phyloP scores from a whole-genome alignment of 1,140 invertebrate species.

The Rhysida immarginata region DNA sequence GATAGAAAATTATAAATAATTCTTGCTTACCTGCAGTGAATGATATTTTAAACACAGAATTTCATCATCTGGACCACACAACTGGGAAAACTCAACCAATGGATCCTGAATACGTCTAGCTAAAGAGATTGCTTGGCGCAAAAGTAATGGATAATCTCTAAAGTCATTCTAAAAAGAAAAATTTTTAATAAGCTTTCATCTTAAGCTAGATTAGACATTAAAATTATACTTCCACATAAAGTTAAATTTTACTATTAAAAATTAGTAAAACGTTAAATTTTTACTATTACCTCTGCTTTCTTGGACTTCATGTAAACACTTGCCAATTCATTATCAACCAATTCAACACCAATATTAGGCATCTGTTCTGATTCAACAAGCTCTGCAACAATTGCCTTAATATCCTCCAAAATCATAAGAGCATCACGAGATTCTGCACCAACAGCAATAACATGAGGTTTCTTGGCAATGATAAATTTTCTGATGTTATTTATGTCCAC shows the following conservation, averaged over 20 bases:
- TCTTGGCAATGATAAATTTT: constrained; percentile 75
- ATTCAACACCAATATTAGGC: constrained; percentile 71
- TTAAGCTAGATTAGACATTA: no score
- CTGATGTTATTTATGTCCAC: constrained; percentile 63
- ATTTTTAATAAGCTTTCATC: not conserved
- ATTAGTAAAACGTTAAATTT: not conserved
- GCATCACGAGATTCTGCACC: constrained; percentile 82
- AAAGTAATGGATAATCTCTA: constrained; percentile 70
- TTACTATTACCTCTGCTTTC: constrained; percentile 57
- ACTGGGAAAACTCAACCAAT: constrained; percentile 83
- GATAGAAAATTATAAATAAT: not conserved
- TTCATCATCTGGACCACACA: constrained; percentile 90
- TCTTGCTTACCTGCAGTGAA: constrained; percentile 46
- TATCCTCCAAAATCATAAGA: constrained; percentile 65
- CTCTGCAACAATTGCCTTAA: constrained; percentile 55
- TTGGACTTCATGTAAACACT: constrained; percentile 82
- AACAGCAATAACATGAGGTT: constrained; percentile 84
- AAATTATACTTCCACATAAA: no score
- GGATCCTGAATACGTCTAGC: constrained; percentile 89
- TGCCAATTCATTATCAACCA: constrained; percentile 82
- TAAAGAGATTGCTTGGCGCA: constrained; percentile 81
- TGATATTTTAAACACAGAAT: constrained; percentile 87
- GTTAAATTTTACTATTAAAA: not conserved
- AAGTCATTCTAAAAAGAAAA: constrained; percentile 49
- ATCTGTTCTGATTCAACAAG: constrained; percentile 74